A percentile compares a stretch with the other conserved stretches of the same genome.
These are phyloP conservation scores for Phoxinus dragarum DNA, from an alignment of 2,797 vertebrate species.

Conservation along the genomic window DNA sequence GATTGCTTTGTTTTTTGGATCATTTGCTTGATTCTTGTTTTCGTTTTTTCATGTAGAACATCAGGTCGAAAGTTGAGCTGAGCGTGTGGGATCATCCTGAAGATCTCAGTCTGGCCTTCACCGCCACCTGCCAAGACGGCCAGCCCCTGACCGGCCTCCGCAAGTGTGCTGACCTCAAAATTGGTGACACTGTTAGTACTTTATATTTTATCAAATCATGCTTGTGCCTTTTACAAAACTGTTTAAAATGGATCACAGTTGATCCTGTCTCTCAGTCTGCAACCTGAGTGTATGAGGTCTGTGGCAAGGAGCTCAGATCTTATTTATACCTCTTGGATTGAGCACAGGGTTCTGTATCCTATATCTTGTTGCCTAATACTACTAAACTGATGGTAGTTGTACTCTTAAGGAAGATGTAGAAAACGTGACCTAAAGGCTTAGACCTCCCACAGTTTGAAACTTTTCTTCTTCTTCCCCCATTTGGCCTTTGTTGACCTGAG, in stretches of 20 bases:
- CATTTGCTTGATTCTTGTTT: conserved; percentile 1
- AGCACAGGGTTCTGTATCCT: not conserved
- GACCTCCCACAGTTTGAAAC: not conserved
- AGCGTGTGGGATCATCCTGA: conserved; percentile 94
- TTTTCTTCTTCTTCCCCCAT: not conserved
- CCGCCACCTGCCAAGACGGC: conserved; percentile 94
- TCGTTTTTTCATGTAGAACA: conserved; percentile 81
- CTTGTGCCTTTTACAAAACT: not conserved
- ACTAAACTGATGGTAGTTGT: not conserved
- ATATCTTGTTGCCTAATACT: not conserved
- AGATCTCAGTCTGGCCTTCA: conserved; percentile 90
- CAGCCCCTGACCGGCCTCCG: conserved; percentile 86
- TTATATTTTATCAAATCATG: not conserved
- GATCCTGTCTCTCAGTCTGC: not conserved
- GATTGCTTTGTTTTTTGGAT: conserved; percentile 4
- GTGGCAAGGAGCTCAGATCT: not conserved
- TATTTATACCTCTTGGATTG: conserved; percentile 20
- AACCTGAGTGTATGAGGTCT: not conserved
- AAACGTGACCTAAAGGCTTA: not conserved
- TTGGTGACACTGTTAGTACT: conserved; percentile 93
- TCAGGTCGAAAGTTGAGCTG: conserved; percentile 96
- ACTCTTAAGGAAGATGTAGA: not conserved
- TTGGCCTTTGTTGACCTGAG: conserved; percentile 4
- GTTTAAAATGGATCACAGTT: not conserved
- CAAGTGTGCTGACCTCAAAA: conserved; percentile 93